Conservation (phyloP, 2,888 invertebrate species). For the Penaeus monodon region DNA sequence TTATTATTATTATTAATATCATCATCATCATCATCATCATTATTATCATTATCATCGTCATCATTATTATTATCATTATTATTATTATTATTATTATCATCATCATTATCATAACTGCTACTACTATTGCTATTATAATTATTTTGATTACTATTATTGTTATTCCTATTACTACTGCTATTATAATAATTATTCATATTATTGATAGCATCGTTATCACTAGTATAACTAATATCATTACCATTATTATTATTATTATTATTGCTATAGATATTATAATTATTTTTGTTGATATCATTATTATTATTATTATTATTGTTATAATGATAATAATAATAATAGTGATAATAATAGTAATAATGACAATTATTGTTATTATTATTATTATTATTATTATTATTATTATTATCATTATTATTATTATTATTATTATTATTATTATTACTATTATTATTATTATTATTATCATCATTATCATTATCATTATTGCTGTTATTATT, state of each 20-base stretch:
- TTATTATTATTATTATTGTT: neutral
- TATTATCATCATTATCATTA: too few species aligned
- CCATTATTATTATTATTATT: neutral
- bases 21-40: too few species aligned
- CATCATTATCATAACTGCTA: neutral
- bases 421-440: conserved; percentile 13
- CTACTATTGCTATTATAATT: neutral
- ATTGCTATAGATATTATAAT: neutral
- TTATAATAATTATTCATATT: neutral
- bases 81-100: neutral
- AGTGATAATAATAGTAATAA: too few species aligned
- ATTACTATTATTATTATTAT: neutral
- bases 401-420: neutral
- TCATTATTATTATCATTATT: too few species aligned
- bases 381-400: neutral
- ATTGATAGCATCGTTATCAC: neutral
- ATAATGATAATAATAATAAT: too few species aligned
- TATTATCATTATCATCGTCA: too few species aligned
- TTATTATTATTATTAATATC: too few species aligned
- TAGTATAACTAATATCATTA: neutral
- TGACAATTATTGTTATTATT: neutral
- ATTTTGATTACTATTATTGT: neutral
- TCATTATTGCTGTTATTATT: too few species aligned
- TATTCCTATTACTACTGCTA: neutral
- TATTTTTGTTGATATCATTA: neutral